Percentiles rank a stretch among this genome's conserved stretches.
Conservation (phyloP, 2,113 vertebrate genomes). For the Syrmaticus mikado region DNA sequence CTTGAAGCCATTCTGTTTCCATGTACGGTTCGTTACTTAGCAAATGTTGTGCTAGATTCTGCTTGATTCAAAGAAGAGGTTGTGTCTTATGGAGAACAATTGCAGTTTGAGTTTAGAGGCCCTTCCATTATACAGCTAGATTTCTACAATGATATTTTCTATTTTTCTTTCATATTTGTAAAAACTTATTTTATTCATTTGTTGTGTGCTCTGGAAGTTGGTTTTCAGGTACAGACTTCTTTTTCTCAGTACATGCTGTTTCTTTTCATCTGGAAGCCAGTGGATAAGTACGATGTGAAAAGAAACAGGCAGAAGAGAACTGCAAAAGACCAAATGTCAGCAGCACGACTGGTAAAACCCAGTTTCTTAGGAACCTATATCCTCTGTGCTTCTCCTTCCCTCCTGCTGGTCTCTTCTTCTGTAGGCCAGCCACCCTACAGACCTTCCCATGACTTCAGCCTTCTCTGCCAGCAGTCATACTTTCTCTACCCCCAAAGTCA, state of each 20-base stretch:
- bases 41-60: no score
- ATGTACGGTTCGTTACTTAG: neutral
- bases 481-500: neutral
- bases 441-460: neutral
- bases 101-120: neutral
- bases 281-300: neutral
- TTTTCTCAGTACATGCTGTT: accelerated
- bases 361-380: neutral
- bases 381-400: neutral
- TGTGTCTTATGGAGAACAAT: neutral
- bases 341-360: neutral
- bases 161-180: neutral
- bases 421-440: neutral
- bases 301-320: neutral
- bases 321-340: neutral
- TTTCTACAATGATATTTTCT: neutral
- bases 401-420: neutral
- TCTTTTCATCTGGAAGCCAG: neutral
- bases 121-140: neutral
- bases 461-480: neutral
- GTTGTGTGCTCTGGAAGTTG: neutral
- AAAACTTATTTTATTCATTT: neutral
- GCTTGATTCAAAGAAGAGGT: neutral
- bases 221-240: neutral
- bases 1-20: accelerated